These are phyloP conservation scores for Sminthurinus aureus DNA, from an alignment of 2,888 invertebrate genomes.

Conservation along the genomic window DNA sequence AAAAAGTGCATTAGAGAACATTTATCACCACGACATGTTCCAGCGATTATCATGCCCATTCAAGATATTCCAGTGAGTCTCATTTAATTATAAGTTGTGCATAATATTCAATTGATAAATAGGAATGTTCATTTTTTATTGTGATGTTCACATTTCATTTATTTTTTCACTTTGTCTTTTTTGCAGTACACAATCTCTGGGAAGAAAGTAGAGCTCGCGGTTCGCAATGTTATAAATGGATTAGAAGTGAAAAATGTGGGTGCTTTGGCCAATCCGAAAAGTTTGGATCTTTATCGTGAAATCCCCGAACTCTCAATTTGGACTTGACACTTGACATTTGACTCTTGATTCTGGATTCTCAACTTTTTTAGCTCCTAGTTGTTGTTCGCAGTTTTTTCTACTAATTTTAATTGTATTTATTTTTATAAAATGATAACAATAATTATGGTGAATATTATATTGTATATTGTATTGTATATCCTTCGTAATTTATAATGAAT, in stretches of 20 bases:
- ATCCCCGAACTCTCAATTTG: slow-evolving; percentile 62
- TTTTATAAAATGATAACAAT: too few relatives aligned
- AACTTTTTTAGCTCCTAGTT: not conserved
- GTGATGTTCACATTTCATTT: not conserved
- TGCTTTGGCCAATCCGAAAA: slow-evolving; percentile 66
- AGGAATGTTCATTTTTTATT: not conserved
- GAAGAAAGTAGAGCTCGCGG: slow-evolving; percentile 70
- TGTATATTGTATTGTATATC: too few relatives aligned
- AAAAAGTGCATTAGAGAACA: slow-evolving; percentile 64
- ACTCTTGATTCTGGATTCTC: not conserved
- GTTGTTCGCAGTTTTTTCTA: too few relatives aligned
- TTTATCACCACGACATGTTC: slow-evolving; percentile 67
- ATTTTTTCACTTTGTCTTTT: not conserved
- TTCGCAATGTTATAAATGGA: slow-evolving; percentile 65
- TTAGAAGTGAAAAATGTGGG: slow-evolving; percentile 65
- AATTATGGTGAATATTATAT: too few relatives aligned
- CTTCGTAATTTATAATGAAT: too few relatives aligned
- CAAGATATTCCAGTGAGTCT: slow-evolving; percentile 61
- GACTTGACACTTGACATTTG: slow-evolving; percentile 37
- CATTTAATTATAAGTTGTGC: not conserved
- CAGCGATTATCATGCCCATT: slow-evolving; percentile 64
- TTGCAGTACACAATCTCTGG: slow-evolving; percentile 68
- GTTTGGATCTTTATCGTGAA: slow-evolving; percentile 64
- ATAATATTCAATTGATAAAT: not conserved
- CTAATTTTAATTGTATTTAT: too few relatives aligned